Base-by-base conservation (phyloP, 2,797 vertebrate species). In the Cirrhinus mrigala region DNA sequence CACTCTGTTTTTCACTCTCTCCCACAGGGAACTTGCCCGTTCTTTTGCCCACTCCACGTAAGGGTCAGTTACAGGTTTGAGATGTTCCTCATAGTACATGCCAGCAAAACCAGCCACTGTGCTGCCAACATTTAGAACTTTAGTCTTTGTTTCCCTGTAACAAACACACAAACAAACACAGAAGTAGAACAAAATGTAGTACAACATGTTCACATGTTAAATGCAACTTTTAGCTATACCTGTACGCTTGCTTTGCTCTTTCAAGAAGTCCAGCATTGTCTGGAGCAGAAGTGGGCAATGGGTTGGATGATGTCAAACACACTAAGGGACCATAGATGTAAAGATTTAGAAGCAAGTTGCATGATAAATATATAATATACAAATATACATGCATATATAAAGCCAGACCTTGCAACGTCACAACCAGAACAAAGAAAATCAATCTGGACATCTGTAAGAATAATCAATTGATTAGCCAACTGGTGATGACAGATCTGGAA, bases 41-140 rank as follows among this genome's bases (percentile, higher is more conserved):
- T 54, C 18, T 11, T 87, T 91, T 54, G 90, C 91, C 94, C 94
- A 94, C 12, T 90, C 46, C 3, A 81, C 0, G 22, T 93, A 95
- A 29, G 85, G 80, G 22, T 87, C 74, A 4, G 91, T 71, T 64
- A 88, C 50, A 2, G 93, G 89, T 50, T 95, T 90, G 79, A 96
- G 77, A 88, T 94, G 91, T 12, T 95, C 95, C 62, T 93, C 91
- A 22, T 94, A 95, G 88, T 93, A 95, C 78, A 90, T 24, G 0
- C 20, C 88, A 52, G 82, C 15, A 0, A 88, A 91, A 4, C 22
- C 91, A 27, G 73, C 0, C 7, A 87, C 79, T 0, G 27, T 0
- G 7, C 2, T 85, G 11, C 92, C 89, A 1, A 68, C 4, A 3
- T 0, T 29, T 80, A 86, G 82, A 52, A 88, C 70, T 56, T 88